phyloP scores from a whole-genome alignment of 64 coral and sea anemone genomes.

The Montipora sp. region DNA sequence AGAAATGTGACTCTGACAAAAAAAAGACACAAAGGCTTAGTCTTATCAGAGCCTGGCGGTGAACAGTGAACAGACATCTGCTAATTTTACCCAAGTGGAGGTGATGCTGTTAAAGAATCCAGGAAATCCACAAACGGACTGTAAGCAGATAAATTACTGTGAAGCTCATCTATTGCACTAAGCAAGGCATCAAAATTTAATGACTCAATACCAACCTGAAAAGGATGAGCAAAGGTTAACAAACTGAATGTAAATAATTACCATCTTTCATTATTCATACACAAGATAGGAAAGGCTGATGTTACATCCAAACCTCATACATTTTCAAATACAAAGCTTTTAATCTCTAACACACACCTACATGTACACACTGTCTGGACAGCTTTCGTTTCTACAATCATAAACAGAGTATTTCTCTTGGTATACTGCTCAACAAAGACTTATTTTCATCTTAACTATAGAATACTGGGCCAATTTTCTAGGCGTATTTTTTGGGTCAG shows the following conservation, averaged over 20 bases:
- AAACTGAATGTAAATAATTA: background rate
- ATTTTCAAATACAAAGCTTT: too few relatives aligned
- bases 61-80: background rate
- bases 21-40: background rate
- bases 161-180: constrained; percentile 50
- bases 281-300: too few relatives aligned
- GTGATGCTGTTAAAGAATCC: constrained; percentile 29
- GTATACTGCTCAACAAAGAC: too few relatives aligned
- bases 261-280: background rate
- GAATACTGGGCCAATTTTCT: too few relatives aligned
- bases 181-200: background rate
- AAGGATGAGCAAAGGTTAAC: background rate
- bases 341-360: too few relatives aligned
- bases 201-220: background rate
- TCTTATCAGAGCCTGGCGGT: background rate
- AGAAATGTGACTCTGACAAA: background rate
- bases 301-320: too few relatives aligned
- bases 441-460: too few relatives aligned
- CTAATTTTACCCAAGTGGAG: background rate
- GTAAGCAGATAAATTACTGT: constrained; percentile 22
- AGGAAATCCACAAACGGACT: constrained; percentile 61
- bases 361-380: too few relatives aligned
- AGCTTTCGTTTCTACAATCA: too few relatives aligned
- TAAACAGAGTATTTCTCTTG: too few relatives aligned
- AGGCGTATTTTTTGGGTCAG: too few relatives aligned